These are phyloP conservation scores for Mimumesa dahlbomi DNA, from an alignment of 2,888 invertebrate species.

Conservation along the genomic window DNA sequence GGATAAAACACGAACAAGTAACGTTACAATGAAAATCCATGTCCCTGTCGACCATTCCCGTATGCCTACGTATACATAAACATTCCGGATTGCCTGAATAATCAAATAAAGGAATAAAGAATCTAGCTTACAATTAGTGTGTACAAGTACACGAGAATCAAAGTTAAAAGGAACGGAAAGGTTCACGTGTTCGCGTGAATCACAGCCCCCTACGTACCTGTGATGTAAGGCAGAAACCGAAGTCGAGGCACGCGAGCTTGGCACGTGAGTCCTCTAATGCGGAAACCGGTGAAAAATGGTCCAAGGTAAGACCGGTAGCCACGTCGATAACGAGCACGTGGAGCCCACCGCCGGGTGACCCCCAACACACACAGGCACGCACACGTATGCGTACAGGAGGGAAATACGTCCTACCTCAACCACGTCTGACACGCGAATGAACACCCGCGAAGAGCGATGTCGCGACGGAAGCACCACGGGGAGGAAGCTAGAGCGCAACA, in stretches of 20 bases:
- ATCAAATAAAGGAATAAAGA: no score
- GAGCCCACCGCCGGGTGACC: background rate
- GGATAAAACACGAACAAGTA: no score
- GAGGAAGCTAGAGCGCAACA: conserved; percentile 24
- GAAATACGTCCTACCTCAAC: conserved; percentile 52
- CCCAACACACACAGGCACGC: background rate
- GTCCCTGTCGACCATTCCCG: no score
- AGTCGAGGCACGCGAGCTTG: background rate
- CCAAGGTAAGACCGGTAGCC: background rate
- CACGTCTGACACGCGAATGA: conserved; percentile 58
- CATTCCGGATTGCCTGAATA: no score
- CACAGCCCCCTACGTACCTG: conserved; percentile 29
- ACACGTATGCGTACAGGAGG: background rate
- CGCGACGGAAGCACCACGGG: conserved; percentile 35
- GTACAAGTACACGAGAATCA: no score
- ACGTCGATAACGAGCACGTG: conserved; percentile 26
- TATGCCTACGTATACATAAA: no score
- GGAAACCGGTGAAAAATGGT: background rate
- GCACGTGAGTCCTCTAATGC: conserved; percentile 10
- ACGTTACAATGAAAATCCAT: no score
- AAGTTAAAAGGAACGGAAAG: no score
- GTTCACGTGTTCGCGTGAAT: background rate
- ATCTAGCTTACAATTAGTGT: no score
- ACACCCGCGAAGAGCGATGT: conserved; percentile 44
- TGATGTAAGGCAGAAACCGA: background rate